Evolutionary conservation across 2,797 vertebrate species (phyloP), one percentile per base, ranked within the genome.

Genomic region (Hephaestus fuliginosus): DNA sequence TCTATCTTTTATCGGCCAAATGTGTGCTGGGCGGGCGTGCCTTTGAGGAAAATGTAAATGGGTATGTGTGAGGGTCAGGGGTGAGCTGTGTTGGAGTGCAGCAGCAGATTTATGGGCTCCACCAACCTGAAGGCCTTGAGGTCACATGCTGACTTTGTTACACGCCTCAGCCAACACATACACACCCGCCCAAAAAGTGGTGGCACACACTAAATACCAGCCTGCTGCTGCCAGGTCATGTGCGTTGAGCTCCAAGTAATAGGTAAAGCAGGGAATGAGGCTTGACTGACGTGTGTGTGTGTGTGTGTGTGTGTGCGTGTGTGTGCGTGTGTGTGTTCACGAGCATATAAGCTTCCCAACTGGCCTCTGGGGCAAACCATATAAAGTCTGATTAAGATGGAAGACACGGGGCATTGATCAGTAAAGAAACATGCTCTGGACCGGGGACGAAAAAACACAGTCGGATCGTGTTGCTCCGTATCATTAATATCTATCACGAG

Each of bases 61-160:
- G 71, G 76, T 84, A 49, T 86, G 85, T 82, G 81, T 58, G 53
- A 33, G 83, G 88, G 87, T 90, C 88, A 89, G 30, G 88, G 89
- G 88, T 89, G 77, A 56, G 20, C 61, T 77, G 82, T 88, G 80
- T 88, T 76, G 81, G 82, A 86, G 64, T 62, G 78, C 70, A 69
- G 69, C 74, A 88, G 81, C 87, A 92, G 92, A 92, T 92, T 92
- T 91, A 94, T 89, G 76, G 65, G 60, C 84, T 83, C 57, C 80
- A 88, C 81, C 81, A 84, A 68, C 74, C 78, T 76, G 46, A 75
- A 84, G 80, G 74, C 82, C 25, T 68, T 67, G 60, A 89, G 92
- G 92, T 91, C 91, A 89, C 94, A 93, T 84, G 79, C 73, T 89
- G 92, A 79, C 80, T 89, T 82, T 91, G 90, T 94, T 93, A 93